Percentiles rank a stretch among this genome's conserved stretches.
Conservation (phyloP, 2,888 invertebrate species). For the Lithosia quadra region DNA sequence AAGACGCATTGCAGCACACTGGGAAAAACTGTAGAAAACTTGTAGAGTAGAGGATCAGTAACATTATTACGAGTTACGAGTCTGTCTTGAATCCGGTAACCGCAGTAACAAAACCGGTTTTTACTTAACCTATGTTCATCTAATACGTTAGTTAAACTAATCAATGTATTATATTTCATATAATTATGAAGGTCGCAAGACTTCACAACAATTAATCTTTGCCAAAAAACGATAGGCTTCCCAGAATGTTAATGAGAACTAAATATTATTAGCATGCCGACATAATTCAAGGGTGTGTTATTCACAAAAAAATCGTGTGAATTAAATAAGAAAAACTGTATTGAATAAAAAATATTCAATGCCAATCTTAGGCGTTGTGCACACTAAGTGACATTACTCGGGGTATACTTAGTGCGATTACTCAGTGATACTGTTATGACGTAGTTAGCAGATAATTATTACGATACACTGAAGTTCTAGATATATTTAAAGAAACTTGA, state of each 20-base stretch:
- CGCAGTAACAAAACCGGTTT: not conserved
- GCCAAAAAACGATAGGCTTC: slow-evolving; percentile 14
- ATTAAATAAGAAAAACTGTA: slow-evolving; percentile 13
- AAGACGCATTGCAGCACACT: no score
- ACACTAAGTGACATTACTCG: not conserved
- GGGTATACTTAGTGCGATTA: no score
- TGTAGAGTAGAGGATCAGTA: no score
- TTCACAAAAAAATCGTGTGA: slow-evolving; percentile 23
- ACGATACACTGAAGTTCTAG: no score
- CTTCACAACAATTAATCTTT: slow-evolving; percentile 15
- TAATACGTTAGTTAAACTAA: not conserved
- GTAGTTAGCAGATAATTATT: no score
- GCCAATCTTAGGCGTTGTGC: slow-evolving; percentile 14
- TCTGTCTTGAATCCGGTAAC: no score
- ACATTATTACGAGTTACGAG: no score
- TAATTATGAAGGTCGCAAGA: not conserved
- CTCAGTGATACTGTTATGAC: no score
- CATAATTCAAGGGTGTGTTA: slow-evolving; percentile 27
- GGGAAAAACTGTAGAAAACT: no score
- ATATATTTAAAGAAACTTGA: no score
- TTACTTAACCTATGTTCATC: not conserved
- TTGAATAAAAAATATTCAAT: slow-evolving; percentile 13
- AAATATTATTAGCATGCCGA: slow-evolving; percentile 12
- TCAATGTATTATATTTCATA: not conserved
- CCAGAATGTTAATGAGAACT: slow-evolving; percentile 8